Conservation (phyloP, 2,797 vertebrate species). For the Cynopterus sphinx region DNA sequence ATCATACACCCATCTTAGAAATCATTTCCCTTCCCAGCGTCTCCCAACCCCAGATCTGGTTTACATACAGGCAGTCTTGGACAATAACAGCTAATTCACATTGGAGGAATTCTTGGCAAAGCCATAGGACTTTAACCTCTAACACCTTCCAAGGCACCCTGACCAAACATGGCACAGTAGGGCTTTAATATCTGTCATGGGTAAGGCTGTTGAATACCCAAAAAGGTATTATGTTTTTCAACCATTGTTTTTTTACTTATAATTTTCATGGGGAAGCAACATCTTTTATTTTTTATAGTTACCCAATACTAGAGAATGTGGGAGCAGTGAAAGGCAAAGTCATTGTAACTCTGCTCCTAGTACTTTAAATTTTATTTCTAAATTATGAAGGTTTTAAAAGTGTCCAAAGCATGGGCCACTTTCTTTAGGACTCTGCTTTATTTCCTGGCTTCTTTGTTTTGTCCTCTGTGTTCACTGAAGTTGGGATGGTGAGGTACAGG, state of each 20-base stretch:
- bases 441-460: neutral
- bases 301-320: neutral
- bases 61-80: neutral
- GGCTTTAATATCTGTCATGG: neutral
- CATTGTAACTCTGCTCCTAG: neutral
- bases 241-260: neutral
- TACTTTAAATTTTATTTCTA: neutral
- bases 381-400: neutral
- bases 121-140: neutral
- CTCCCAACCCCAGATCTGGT: neutral
- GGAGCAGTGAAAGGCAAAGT: neutral
- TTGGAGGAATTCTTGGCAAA: slow-evolving; percentile 19
- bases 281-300: neutral
- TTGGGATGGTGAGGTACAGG: neutral
- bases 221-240: neutral
- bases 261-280: neutral
- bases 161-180: neutral
- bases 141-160: neutral
- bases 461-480: neutral
- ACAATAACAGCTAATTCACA: neutral
- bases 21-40: neutral
- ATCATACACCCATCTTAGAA: neutral
- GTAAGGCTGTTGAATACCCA: neutral
- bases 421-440: neutral
- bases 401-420: neutral